These are phyloP conservation scores for Dicaeum eximium DNA, from an alignment of 2,113 vertebrate genomes.

Conservation along the genomic window DNA sequence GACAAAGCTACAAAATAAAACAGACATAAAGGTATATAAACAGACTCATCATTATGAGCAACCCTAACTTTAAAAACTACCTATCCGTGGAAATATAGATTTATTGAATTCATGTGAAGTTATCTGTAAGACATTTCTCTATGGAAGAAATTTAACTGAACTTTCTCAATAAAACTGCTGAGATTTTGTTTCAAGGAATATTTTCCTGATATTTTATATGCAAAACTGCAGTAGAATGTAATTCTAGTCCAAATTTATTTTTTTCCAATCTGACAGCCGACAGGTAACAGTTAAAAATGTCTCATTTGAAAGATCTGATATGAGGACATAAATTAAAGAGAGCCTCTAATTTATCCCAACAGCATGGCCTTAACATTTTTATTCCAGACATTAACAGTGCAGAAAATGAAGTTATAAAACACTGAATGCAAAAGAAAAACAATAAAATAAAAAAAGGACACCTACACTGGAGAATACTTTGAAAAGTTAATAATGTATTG, in stretches of 20 bases:
- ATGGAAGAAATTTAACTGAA: background rate
- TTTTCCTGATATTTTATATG: background rate
- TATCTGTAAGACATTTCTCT: background rate
- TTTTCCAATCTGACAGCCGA: background rate
- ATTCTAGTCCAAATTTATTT: background rate
- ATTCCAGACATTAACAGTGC: background rate
- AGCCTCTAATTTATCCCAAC: background rate
- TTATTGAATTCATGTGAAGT: background rate
- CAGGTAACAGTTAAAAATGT: background rate
- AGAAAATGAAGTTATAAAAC: background rate
- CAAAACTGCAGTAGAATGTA: background rate
- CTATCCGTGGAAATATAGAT: background rate
- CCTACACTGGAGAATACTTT: background rate
- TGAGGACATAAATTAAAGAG: background rate
- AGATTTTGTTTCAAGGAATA: background rate
- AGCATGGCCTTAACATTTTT: background rate
- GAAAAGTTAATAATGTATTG: background rate
- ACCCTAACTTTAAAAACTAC: background rate
- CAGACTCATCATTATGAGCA: background rate
- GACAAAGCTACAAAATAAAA: background rate
- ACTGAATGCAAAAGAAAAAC: background rate
- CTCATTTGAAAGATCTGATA: background rate
- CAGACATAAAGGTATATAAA: too few species aligned
- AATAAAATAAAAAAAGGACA: background rate
- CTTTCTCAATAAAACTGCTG: background rate